Percentiles rank a stretch among this genome's conserved stretches.
phyloP scores from a whole-genome alignment of 2,797 vertebrate genomes.

The Odontamblyopus lacepedii region DNA sequence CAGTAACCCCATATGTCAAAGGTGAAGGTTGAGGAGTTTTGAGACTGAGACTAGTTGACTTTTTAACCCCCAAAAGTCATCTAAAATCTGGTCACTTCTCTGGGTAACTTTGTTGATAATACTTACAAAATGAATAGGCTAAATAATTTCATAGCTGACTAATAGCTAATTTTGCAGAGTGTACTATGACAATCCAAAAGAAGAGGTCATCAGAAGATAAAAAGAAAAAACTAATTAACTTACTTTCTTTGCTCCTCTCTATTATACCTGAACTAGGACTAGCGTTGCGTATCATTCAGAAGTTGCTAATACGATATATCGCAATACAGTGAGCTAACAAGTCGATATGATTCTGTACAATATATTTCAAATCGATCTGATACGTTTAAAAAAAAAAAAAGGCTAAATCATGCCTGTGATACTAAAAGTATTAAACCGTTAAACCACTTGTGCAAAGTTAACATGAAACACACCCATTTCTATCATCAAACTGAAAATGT shows the following conservation, averaged over 20 bases:
- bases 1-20: constrained; percentile 38
- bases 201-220: not conserved
- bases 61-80: constrained; percentile 9
- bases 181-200: not conserved
- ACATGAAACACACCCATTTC: no score
- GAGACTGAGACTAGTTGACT: constrained; percentile 30
- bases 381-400: no score
- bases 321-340: no score
- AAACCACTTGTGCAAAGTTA: no score
- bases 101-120: not conserved
- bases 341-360: no score
- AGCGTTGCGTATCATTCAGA: no score
- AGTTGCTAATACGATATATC: no score
- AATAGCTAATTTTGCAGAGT: not conserved
- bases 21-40: constrained; percentile 14
- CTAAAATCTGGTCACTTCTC: not conserved
- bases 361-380: no score
- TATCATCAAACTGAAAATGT: no score
- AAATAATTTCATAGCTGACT: no score
- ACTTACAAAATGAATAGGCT: not conserved
- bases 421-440: no score
- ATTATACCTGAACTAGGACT: constrained; percentile 11
- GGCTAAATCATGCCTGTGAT: no score
- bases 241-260: constrained; percentile 1
- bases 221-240: not conserved